Conservation (phyloP, 2,113 vertebrate genomes). For the Sorex fumeus region DNA sequence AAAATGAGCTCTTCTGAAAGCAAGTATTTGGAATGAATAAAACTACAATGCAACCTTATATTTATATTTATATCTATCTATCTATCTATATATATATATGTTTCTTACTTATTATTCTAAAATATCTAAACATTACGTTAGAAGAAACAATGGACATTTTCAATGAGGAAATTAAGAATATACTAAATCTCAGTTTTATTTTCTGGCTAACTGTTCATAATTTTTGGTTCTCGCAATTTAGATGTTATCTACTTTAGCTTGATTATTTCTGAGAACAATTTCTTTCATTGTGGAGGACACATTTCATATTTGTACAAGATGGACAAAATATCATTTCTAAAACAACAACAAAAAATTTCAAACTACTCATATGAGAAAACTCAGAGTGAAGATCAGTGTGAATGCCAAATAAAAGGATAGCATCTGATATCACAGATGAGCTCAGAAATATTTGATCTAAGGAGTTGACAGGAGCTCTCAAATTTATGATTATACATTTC, state of each 20-base stretch:
- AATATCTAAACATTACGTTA: too few species aligned
- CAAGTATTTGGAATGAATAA: too few species aligned
- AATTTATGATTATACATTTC: background rate
- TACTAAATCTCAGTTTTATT: background rate
- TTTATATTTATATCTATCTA: too few species aligned
- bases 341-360: background rate
- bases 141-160: too few species aligned
- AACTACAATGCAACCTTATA: too few species aligned
- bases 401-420: background rate
- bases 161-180: too few species aligned
- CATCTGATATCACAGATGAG: background rate
- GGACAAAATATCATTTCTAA: background rate
- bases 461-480: background rate
- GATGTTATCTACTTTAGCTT: background rate
- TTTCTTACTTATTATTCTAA: too few species aligned
- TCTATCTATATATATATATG: too few species aligned
- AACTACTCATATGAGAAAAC: background rate
- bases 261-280: background rate
- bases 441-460: background rate
- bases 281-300: background rate
- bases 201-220: background rate
- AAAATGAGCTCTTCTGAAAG: too few species aligned
- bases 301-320: background rate
- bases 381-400: background rate
- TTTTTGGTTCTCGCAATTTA: background rate